Evolutionary conservation across 2,888 invertebrate genomes (phyloP).

Genomic region (Caenorhabditis afra): DNA sequence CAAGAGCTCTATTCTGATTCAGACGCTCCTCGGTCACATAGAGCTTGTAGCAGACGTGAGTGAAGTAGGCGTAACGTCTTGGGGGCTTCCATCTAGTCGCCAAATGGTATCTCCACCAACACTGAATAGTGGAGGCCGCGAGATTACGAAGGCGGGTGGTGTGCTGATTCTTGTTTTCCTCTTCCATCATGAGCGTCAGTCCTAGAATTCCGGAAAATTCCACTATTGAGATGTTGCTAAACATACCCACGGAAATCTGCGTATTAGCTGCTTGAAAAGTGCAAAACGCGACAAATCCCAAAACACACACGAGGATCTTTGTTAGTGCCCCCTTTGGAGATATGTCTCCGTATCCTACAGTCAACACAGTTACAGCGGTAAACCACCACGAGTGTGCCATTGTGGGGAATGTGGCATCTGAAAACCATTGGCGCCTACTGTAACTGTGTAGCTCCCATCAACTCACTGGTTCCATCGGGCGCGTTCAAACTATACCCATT

Average conservation of each 20-base stretch:
- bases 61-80: slow-evolving; percentile 55
- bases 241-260: slow-evolving; percentile 73
- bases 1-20: slow-evolving; percentile 64
- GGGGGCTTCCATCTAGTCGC: slow-evolving; percentile 61
- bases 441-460: too few species aligned
- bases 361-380: slow-evolving; percentile 71
- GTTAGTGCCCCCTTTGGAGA: slow-evolving; percentile 70
- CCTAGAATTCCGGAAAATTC: slow-evolving; percentile 23
- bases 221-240: not conserved
- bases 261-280: slow-evolving; percentile 74
- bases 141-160: slow-evolving; percentile 67
- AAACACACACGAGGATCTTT: slow-evolving; percentile 73
- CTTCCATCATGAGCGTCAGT: slow-evolving; percentile 75
- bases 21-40: slow-evolving; percentile 71
- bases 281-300: slow-evolving; percentile 71
- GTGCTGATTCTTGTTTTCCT: slow-evolving; percentile 71
- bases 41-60: slow-evolving; percentile 71
- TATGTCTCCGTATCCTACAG: slow-evolving; percentile 76
- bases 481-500: slow-evolving; percentile 28
- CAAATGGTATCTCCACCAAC: slow-evolving; percentile 68
- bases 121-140: slow-evolving; percentile 74
- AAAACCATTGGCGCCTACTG: not conserved
- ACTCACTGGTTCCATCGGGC: slow-evolving; percentile 30
- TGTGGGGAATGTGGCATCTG: slow-evolving; percentile 57
- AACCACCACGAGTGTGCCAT: slow-evolving; percentile 77